phyloP scores from a whole-genome alignment of 2,888 invertebrate genomes.

The Trichopria drosophilae region DNA sequence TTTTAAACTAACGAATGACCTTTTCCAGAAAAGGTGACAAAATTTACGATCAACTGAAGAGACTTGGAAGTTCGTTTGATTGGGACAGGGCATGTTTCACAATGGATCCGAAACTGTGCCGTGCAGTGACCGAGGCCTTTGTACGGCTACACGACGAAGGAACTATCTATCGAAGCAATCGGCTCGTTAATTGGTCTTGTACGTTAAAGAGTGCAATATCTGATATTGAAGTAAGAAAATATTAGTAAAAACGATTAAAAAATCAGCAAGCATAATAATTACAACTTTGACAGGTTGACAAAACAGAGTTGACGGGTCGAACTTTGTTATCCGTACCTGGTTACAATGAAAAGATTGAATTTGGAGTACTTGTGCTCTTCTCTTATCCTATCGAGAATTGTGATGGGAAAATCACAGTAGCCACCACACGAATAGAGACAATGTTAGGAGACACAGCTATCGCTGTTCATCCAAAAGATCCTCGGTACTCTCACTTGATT shows the following conservation, averaged over 20 bases:
- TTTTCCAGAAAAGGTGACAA: conserved; percentile 66
- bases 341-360: conserved; percentile 86
- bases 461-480: conserved; percentile 94
- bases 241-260: background rate
- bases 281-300: conserved; percentile 71
- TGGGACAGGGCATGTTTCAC: conserved; percentile 95
- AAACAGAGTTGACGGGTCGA: conserved; percentile 82
- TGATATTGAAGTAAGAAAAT: conserved; percentile 89
- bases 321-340: conserved; percentile 90
- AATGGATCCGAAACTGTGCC: conserved; percentile 88
- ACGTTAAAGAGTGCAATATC: conserved; percentile 95
- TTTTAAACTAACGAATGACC: conserved; percentile 10
- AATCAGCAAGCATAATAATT: conserved; percentile 9
- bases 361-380: conserved; percentile 90
- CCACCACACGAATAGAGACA: conserved; percentile 97
- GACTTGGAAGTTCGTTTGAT: conserved; percentile 89
- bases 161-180: conserved; percentile 88
- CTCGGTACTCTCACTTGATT: conserved; percentile 78
- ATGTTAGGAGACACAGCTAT: conserved; percentile 98
- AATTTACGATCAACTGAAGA: conserved; percentile 82
- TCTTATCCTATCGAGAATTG: conserved; percentile 80
- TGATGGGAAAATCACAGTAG: conserved; percentile 84
- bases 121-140: conserved; percentile 93
- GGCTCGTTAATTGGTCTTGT: conserved; percentile 99
- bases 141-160: conserved; percentile 84